Percentiles rank a stretch among this genome's conserved stretches.
phyloP scores from a whole-genome alignment of 2,888 invertebrate genomes.

The Aporophyla lueneburgensis region DNA sequence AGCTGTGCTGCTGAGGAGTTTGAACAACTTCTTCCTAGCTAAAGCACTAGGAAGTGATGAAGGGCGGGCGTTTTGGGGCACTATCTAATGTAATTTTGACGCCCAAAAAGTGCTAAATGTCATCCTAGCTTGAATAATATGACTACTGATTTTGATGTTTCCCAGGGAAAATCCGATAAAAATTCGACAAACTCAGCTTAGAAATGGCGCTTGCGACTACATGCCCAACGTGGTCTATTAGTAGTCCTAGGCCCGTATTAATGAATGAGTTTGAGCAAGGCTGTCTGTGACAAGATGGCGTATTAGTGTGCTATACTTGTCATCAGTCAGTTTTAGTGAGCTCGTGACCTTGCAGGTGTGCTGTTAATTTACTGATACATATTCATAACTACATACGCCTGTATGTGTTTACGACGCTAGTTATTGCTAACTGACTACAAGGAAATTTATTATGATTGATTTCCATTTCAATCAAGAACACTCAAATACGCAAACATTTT shows the following conservation, averaged over 20 bases:
- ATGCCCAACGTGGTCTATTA: neutral
- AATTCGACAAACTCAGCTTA: neutral
- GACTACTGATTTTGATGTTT: too few species aligned
- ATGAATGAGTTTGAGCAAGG: constrained; percentile 3
- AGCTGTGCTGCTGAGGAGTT: too few species aligned
- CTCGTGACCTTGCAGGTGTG: constrained; percentile 56
- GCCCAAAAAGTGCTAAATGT: too few species aligned
- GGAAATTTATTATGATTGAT: neutral
- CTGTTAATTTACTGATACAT: constrained; percentile 46
- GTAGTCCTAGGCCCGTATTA: too few species aligned
- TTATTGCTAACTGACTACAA: constrained; percentile 22
- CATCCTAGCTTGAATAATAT: too few species aligned
- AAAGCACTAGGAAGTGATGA: too few species aligned
- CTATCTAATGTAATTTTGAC: too few species aligned
- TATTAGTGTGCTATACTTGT: constrained; percentile 36
- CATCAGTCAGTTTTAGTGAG: constrained; percentile 47
- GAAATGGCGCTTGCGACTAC: neutral
- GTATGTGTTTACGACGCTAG: constrained; percentile 11
- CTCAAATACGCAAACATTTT: neutral
- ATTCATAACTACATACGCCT: constrained; percentile 34
- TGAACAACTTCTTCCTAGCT: too few species aligned
- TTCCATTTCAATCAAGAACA: neutral
- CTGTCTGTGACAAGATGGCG: constrained; percentile 32
- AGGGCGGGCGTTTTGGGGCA: too few species aligned
- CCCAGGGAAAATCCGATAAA: too few species aligned